These are phyloP conservation scores for Nannospalax galili DNA, from an alignment of 2,113 vertebrate genomes.

Conservation along the genomic window DNA sequence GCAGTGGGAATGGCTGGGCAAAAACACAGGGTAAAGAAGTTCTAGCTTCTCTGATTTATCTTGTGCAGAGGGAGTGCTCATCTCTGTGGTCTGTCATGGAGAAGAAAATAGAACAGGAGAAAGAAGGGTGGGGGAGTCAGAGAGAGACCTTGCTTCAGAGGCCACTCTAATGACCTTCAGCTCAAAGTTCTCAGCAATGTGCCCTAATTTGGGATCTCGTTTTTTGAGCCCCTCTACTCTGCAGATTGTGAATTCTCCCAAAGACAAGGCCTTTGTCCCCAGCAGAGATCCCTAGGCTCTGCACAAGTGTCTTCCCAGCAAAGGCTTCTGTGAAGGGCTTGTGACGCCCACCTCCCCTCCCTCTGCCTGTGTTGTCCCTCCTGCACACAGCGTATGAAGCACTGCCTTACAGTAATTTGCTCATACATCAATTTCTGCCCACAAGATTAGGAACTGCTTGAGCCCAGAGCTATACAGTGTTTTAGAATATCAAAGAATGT, in stretches of 20 bases:
- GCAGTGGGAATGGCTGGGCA: too few species aligned
- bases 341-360: neutral
- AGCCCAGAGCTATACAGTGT: neutral
- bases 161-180: neutral
- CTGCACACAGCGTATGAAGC: accelerated
- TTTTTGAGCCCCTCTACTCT: neutral
- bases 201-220: neutral
- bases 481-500: neutral
- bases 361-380: neutral
- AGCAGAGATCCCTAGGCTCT: neutral
- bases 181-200: neutral
- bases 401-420: neutral
- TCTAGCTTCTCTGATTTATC: neutral
- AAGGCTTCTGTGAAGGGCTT: neutral
- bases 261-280: neutral
- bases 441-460: neutral
- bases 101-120: neutral
- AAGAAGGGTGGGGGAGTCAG: neutral
- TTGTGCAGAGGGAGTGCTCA: neutral
- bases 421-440: neutral
- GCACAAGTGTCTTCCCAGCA: neutral
- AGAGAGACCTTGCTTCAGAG: neutral
- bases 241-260: neutral
- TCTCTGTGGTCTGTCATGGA: neutral
- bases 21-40: neutral